A percentile compares a stretch with the other conserved stretches of the same genome.
Conservation (phyloP, 2,113 vertebrate genomes). For the Macquaria ambigua region DNA sequence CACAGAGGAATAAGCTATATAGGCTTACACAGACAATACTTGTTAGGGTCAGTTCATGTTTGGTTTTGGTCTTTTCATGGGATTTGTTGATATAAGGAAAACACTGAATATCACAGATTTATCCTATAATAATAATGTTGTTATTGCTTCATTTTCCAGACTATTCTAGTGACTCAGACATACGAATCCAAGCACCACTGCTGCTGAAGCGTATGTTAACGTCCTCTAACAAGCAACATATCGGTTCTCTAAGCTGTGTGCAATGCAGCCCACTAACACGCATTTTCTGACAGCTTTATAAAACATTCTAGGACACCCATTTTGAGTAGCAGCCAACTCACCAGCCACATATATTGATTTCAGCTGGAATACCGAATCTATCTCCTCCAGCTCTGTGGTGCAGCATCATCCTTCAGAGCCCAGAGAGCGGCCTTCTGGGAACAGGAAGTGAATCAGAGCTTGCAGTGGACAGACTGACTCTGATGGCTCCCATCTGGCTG, state of each 20-base stretch:
- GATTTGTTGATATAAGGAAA: conserved; percentile 25
- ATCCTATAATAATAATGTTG: neutral
- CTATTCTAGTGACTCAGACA: neutral
- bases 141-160: neutral
- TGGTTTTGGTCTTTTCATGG: neutral
- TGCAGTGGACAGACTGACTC: conserved; percentile 70
- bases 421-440: conserved; percentile 75
- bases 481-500: conserved; percentile 81
- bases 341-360: conserved; percentile 51
- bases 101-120: neutral
- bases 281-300: conserved; percentile 9
- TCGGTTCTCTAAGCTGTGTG: neutral
- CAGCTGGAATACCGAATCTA: conserved; percentile 41
- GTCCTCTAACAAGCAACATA: neutral
- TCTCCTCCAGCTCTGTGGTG: conserved; percentile 56
- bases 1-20: neutral
- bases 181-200: neutral
- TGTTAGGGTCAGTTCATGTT: neutral
- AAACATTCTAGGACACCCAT: conserved; percentile 20
- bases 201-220: neutral
- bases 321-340: conserved; percentile 9
- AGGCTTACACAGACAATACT: conserved; percentile 9
- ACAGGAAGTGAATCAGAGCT: conserved; percentile 80
- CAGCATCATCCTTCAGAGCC: conserved; percentile 68
- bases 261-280: neutral